Conservation (phyloP, 2,797 vertebrate species). For the Delichon dasypus region DNA sequence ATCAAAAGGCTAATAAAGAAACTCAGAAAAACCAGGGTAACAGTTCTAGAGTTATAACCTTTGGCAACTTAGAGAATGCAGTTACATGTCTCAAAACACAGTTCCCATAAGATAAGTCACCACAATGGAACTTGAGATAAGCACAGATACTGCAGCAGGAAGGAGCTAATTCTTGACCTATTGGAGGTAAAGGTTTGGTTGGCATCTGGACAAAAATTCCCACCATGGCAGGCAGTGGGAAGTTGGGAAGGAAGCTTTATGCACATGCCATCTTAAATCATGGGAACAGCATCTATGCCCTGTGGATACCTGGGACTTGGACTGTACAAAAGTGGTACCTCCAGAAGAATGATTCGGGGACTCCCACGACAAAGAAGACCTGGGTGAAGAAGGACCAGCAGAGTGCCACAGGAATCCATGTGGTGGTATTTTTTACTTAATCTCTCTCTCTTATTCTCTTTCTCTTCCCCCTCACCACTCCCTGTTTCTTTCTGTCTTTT, state of each 20-base stretch:
- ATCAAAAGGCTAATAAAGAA: too few species aligned
- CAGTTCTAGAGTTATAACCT: not conserved
- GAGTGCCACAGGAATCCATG: not conserved
- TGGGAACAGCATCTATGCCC: not conserved
- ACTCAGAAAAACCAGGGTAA: too few species aligned
- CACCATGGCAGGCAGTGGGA: not conserved
- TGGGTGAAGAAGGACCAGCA: not conserved
- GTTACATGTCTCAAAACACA: not conserved
- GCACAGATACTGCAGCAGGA: not conserved
- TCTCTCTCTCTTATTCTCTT: not conserved
- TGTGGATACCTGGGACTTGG: not conserved
- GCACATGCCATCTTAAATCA: not conserved
- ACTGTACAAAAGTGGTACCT: not conserved
- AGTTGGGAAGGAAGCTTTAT: not conserved
- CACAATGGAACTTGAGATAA: not conserved
- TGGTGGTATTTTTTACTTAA: not conserved
- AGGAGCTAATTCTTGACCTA: not conserved
- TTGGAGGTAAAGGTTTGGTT: not conserved
- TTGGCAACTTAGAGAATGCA: not conserved
- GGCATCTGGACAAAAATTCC: not conserved
- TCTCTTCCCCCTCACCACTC: not conserved
- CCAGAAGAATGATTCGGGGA: rapidly evolving
- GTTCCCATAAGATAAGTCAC: not conserved
- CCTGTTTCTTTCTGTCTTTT: not conserved
- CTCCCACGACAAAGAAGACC: not conserved